Conservation (phyloP, 1,140 invertebrate species). For the Drosophila lacertosa region DNA sequence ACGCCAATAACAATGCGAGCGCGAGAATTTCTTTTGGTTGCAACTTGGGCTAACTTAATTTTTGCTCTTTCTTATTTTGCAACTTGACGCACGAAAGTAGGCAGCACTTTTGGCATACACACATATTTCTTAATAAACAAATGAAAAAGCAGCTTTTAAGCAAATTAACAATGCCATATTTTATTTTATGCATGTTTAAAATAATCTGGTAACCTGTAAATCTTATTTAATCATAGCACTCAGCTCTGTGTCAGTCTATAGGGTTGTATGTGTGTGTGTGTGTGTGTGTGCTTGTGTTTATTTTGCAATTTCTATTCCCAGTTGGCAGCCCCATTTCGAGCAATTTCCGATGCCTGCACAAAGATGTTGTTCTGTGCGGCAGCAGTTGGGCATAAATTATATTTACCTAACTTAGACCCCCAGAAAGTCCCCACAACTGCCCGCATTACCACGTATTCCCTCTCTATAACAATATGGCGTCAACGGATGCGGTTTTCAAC, state of each 20-base stretch:
- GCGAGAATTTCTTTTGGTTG: constrained; percentile 37
- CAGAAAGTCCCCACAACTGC: background rate
- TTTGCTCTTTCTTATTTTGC: constrained; percentile 6
- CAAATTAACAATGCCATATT: constrained; percentile 20
- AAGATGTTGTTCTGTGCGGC: constrained; percentile 34
- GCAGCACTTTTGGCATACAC: constrained; percentile 16
- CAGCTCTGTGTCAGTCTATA: background rate
- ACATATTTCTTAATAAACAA: constrained; percentile 3
- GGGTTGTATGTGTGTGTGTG: too few relatives aligned
- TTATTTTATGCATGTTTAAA: constrained; percentile 4
- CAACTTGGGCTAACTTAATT: constrained; percentile 10
- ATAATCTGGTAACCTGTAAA: constrained; percentile 36
- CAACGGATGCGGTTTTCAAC: constrained; percentile 57
- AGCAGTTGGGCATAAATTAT: constrained; percentile 69
- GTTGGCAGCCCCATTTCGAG: constrained; percentile 30
- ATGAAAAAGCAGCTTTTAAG: background rate
- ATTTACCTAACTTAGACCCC: constrained; percentile 44
- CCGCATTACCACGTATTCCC: background rate
- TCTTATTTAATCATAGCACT: constrained; percentile 20
- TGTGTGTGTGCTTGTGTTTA: constrained; percentile 3
- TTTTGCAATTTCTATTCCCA: constrained; percentile 21
- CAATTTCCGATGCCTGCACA: constrained; percentile 35
- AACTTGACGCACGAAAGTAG: constrained; percentile 38
- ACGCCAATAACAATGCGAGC: constrained; percentile 64
- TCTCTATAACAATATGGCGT: constrained; percentile 47